Evolutionary conservation across 2,888 invertebrate species (phyloP).

Genomic region (Xylota segnis): DNA sequence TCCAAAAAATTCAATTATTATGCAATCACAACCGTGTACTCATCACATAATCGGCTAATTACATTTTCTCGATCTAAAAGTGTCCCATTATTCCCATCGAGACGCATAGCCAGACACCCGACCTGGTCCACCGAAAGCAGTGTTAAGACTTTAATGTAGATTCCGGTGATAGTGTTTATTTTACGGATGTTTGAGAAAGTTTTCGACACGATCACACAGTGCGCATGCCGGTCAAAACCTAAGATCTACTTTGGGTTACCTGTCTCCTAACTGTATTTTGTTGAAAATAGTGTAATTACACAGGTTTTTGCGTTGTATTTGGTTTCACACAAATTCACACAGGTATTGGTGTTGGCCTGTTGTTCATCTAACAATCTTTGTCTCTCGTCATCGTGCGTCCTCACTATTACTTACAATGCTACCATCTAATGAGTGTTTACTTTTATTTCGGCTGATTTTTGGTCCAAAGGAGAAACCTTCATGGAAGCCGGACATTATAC

Average conservation of each 20-base stretch:
- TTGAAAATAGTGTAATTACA: slow-evolving; percentile 34
- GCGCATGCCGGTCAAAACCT: slow-evolving; percentile 6
- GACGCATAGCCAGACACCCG: slow-evolving; percentile 9
- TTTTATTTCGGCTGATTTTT: slow-evolving; percentile 24
- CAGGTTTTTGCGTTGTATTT: slow-evolving; percentile 31
- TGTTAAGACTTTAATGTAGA: slow-evolving; percentile 50
- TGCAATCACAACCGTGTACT: slow-evolving; percentile 42
- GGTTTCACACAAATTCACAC: slow-evolving; percentile 29
- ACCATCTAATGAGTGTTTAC: slow-evolving; percentile 43
- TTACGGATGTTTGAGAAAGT: slow-evolving; percentile 71
- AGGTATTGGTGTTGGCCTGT: not conserved
- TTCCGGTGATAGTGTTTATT: slow-evolving; percentile 60
- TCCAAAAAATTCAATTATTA: slow-evolving; percentile 50
- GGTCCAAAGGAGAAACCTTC: slow-evolving; percentile 40
- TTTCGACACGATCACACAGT: slow-evolving; percentile 28
- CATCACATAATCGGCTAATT: slow-evolving; percentile 73
- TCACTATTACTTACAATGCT: not conserved
- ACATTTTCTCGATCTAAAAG: slow-evolving; percentile 51
- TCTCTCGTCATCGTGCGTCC: not conserved
- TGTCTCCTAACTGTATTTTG: slow-evolving; percentile 17
- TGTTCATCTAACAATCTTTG: slow-evolving; percentile 10
- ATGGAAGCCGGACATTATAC: slow-evolving; percentile 44
- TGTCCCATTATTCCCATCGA: slow-evolving; percentile 66
- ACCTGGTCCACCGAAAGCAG: slow-evolving; percentile 3
- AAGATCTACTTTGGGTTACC: slow-evolving; percentile 3